These are phyloP conservation scores for Synodontis membranacea DNA, from an alignment of 2,113 vertebrate species.

Conservation along the genomic window DNA sequence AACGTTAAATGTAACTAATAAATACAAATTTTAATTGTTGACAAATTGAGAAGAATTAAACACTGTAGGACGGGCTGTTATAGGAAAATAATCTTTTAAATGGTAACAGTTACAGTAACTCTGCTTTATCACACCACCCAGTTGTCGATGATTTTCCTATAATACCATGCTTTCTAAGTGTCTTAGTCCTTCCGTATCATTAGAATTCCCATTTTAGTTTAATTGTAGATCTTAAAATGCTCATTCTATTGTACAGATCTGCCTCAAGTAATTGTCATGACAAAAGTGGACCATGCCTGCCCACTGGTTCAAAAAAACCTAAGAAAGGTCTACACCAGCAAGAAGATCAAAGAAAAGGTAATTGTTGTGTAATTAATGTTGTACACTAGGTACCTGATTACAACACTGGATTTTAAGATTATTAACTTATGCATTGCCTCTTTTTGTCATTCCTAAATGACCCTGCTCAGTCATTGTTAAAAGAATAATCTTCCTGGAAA, in stretches of 20 bases:
- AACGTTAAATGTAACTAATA: no score
- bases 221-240: neutral
- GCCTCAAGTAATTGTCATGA: conserved; percentile 33
- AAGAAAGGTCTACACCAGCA: conserved; percentile 20
- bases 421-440: neutral
- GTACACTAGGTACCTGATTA: neutral
- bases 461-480: neutral
- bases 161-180: neutral
- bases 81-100: no score
- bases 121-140: neutral
- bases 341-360: conserved; percentile 30
- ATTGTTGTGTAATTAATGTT: neutral
- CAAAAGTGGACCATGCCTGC: conserved; percentile 19
- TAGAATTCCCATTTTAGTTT: neutral
- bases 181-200: neutral
- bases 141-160: neutral
- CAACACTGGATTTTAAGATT: neutral
- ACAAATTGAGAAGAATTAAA: neutral
- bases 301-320: conserved; percentile 6
- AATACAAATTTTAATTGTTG: neutral
- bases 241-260: neutral
- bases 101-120: neutral
- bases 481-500: neutral
- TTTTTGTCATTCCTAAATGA: neutral
- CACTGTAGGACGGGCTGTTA: neutral